Evolutionary conservation across 2,113 vertebrate genomes (phyloP), one percentile per base, ranked within the genome.

Genomic region (Microtus ochrogaster): DNA sequence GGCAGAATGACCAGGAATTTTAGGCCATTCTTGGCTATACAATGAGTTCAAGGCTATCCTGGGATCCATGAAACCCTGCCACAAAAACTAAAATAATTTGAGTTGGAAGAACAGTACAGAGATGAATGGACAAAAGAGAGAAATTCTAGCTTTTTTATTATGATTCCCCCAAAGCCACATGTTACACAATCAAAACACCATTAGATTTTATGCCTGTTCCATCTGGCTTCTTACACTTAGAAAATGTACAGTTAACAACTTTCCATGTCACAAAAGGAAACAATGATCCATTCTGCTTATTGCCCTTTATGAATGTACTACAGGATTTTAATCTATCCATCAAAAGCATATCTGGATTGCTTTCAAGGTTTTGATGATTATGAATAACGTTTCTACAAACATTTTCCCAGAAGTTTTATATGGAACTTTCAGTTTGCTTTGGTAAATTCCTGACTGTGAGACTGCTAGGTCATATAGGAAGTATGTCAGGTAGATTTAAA

Each of bases 381-480:
- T 92, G 74, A 90, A 39, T 63, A 82, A 84, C 76, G 14, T 36
- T 73, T 9, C 12, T 86, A 6, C 74, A 74, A 77, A 72, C 7
- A 90, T 84, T 61, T 78, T 41, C 28, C 17, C 66, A 61, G 39
- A 82, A 41, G 6, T 52, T 73, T 79, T 85, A 26, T 52, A 19
- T 87, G 28, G 52, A 58, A 41, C 21, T 83, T 92, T 87, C 14
- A 90, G n/a, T 58, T 82, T 39, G 90, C 33, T 87, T 96, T 26
- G 9, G 41, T 74, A 89, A 81, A 86, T 86, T 91, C 19, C 36
- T 83, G 36, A 19, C 22, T 76, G 17, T n/a, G 26, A 30, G 36
- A 74, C 36, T 87, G 5, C 44, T 79, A 30, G 81, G 76, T 58
- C 63, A 30, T 55, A 78, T 28, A 55, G 66, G 47, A 95, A 74